These are phyloP conservation scores for Peucedramus taeniatus DNA, from an alignment of 2,113 vertebrate genomes.

Conservation along the genomic window DNA sequence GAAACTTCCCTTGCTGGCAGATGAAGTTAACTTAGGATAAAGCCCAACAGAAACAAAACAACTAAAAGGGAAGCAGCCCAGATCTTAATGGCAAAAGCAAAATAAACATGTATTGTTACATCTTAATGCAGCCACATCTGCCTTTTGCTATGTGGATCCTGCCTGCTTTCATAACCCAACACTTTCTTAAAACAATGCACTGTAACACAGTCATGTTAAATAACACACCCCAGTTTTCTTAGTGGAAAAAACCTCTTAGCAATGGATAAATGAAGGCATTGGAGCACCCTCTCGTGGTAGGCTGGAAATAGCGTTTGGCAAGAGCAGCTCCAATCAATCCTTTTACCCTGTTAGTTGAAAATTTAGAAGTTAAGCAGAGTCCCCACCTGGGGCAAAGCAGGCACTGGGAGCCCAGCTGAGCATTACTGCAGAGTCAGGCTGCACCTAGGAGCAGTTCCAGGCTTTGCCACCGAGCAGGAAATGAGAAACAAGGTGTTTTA, in stretches of 20 bases:
- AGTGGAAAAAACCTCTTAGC: not conserved
- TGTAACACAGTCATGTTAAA: not conserved
- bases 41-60: conserved; percentile 18
- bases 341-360: not conserved
- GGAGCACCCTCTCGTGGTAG: conserved; percentile 71
- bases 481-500: not conserved
- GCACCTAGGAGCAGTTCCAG: not conserved
- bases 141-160: not conserved
- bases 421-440: not conserved
- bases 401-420: not conserved
- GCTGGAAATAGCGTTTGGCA: not conserved
- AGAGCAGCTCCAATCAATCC: not conserved
- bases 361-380: accelerated
- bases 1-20: not conserved
- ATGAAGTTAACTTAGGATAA: not conserved
- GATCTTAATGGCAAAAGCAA: not conserved
- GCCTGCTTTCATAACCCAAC: not conserved
- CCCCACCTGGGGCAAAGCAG: not conserved
- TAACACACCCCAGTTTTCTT: not conserved
- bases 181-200: not conserved
- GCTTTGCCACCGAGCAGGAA: not conserved
- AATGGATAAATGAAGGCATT: not conserved
- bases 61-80: not conserved
- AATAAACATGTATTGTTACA: not conserved
- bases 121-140: not conserved